Conservation (phyloP, 2,113 vertebrate species). For the Tursiops truncatus region DNA sequence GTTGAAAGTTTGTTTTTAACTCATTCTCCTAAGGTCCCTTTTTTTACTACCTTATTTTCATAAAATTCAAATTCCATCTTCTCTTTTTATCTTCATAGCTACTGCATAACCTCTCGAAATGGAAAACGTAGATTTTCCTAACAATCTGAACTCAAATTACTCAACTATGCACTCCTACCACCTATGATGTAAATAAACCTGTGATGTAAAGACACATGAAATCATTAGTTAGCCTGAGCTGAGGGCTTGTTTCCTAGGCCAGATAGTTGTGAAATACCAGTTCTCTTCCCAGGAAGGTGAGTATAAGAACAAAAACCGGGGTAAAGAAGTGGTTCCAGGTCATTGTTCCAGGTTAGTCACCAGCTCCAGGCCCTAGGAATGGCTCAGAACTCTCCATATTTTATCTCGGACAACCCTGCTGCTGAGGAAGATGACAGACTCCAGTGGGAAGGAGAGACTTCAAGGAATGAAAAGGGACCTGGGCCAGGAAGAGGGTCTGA, state of each 20-base stretch:
- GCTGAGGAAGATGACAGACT: background rate
- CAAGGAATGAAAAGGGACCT: background rate
- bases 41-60: background rate
- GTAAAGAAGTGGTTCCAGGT: too few species aligned
- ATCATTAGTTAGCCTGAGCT: background rate
- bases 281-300: background rate
- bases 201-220: background rate
- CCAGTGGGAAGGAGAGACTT: background rate
- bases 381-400: background rate
- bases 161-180: background rate
- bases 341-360: fast-evolving
- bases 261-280: background rate
- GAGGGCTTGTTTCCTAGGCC: background rate
- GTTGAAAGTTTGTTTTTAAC: background rate
- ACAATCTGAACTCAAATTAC: background rate
- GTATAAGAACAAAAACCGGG: background rate
- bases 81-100: background rate
- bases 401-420: background rate
- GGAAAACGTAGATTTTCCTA: background rate
- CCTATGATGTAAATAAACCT: background rate
- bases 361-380: background rate
- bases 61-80: background rate
- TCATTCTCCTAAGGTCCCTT: background rate
- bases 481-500: background rate
- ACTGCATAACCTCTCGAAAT: background rate